Conservation (phyloP, 2,797 vertebrate genomes). For the Pantherophis alleghaniensis region DNA sequence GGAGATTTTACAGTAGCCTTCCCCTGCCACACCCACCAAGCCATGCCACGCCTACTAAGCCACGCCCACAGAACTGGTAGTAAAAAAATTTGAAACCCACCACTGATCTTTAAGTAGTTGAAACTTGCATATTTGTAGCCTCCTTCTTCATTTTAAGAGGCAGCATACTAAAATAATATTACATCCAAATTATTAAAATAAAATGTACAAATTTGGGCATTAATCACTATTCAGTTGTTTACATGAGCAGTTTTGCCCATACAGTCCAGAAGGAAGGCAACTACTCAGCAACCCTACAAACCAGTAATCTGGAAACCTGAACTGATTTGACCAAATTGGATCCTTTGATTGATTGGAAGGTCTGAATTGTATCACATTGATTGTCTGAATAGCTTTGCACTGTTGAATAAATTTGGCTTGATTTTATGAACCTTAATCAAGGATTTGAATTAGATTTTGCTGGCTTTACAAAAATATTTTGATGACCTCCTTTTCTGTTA, state of each 20-base stretch:
- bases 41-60: too few relatives aligned
- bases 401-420: neutral
- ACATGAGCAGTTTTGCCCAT: neutral
- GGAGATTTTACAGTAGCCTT: too few relatives aligned
- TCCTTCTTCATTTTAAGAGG: neutral
- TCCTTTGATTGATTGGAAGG: neutral
- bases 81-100: too few relatives aligned
- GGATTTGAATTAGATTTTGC: neutral
- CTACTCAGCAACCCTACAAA: neutral
- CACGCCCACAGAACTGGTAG: too few relatives aligned
- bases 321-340: neutral
- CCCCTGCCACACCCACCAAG: too few relatives aligned
- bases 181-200: neutral
- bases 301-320: neutral
- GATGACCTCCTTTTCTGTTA: neutral
- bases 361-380: neutral
- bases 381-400: neutral
- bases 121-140: neutral
- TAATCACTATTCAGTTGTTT: neutral
- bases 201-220: neutral
- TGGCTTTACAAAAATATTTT: neutral
- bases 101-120: neutral
- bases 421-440: neutral
- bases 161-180: neutral
- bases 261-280: neutral